Evolutionary conservation across 2,888 invertebrate species (phyloP).

Genomic region (Watsonalla cultraria): DNA sequence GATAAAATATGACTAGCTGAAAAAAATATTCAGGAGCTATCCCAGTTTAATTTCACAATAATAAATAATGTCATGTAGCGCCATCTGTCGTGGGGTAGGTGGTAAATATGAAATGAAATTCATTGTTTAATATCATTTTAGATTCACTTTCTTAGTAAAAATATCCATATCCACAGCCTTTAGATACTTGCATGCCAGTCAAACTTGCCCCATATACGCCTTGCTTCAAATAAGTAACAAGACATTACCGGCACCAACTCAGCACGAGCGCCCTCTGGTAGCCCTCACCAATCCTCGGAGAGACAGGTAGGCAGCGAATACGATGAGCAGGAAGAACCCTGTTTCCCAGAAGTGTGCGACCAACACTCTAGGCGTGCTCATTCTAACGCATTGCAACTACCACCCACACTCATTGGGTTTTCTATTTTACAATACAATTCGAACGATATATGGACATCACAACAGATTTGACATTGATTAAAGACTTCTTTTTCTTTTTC

Average conservation of each 20-base stretch:
- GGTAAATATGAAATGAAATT: too few relatives aligned
- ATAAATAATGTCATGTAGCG: too few relatives aligned
- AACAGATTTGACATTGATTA: background rate
- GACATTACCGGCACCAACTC: background rate
- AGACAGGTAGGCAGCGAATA: constrained; percentile 39
- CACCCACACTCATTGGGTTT: background rate
- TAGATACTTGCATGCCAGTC: too few relatives aligned
- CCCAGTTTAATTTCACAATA: background rate
- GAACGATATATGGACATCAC: background rate
- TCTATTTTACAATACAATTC: background rate
- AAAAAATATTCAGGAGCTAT: background rate
- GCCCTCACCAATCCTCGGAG: constrained; percentile 31
- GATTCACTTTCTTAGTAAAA: too few relatives aligned
- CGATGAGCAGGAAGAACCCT: constrained; percentile 35
- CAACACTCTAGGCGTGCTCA: constrained; percentile 16
- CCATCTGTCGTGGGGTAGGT: too few relatives aligned
- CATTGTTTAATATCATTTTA: too few relatives aligned
- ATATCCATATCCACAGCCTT: too few relatives aligned
- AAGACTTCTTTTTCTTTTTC: background rate
- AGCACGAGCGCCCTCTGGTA: constrained; percentile 13
- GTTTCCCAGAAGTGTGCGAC: constrained; percentile 41
- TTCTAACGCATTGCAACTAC: constrained; percentile 7
- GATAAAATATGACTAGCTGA: background rate
- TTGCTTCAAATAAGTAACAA: background rate
- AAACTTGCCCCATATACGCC: too few relatives aligned